phyloP scores from a whole-genome alignment of 2,113 vertebrate genomes.

The Craseonycteris thonglongyai region DNA sequence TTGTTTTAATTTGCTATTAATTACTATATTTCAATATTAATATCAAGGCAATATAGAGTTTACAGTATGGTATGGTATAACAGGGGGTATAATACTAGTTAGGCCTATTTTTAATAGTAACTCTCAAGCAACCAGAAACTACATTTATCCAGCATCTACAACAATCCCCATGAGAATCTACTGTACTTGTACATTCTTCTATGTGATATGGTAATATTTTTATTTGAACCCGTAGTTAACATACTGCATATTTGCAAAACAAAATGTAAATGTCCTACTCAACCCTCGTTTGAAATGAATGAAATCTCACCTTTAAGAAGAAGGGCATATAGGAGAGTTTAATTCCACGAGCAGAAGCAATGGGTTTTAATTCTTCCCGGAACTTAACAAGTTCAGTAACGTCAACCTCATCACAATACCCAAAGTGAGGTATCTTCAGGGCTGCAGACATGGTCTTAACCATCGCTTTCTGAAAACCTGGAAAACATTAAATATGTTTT shows the following conservation, averaged over 20 bases:
- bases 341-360: constrained; percentile 83
- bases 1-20: too few relatives aligned
- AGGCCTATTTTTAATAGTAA: too few relatives aligned
- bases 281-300: background rate
- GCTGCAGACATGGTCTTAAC: constrained; percentile 93
- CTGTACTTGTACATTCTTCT: background rate
- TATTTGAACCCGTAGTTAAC: background rate
- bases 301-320: constrained; percentile 91
- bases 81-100: too few relatives aligned
- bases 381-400: constrained; percentile 86
- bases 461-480: constrained; percentile 96
- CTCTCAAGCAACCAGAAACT: too few relatives aligned
- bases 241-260: background rate
- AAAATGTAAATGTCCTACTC: background rate
- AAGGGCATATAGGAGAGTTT: constrained; percentile 96
- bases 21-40: too few relatives aligned
- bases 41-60: too few relatives aligned
- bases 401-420: constrained; percentile 94
- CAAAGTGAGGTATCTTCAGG: constrained; percentile 95
- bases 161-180: too few relatives aligned
- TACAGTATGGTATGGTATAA: too few relatives aligned
- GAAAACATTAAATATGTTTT: constrained; percentile 58
- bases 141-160: too few relatives aligned
- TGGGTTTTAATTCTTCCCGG: constrained; percentile 83
- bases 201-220: background rate